Evolutionary conservation across 1,140 invertebrate species (phyloP), one percentile per base, ranked within the genome.

Genomic region (Cydia fagiglandana): DNA sequence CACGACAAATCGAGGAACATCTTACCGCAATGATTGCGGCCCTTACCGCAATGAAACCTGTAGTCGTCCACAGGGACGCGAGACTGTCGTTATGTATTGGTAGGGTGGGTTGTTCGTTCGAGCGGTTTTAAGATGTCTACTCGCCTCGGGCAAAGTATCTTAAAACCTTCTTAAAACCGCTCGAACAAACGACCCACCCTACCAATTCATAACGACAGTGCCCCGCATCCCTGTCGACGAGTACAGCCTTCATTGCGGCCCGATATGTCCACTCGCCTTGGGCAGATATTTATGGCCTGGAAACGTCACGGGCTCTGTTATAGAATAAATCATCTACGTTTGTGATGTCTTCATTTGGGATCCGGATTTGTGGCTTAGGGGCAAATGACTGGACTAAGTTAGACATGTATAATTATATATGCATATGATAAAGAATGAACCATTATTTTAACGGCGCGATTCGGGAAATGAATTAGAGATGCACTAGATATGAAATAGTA

Each of bases 221-320:
- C 41, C 77, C 76, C 79, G 83, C 82, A 85, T 82, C 83, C 83
- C 77, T 86, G 87, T 87, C 84, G 85, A 84, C 88, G 82, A 83
- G 76, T 86, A 83, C 78, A 78, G 79, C 78, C 86, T 90, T 90
- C 88, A 88, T 91, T 89, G 81, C 88, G 83, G 84, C 86, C 86
- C 86, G 88, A 89, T 91, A 85, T 83, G 88, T 87, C 87, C 83
- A 83, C 83, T 83, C 80, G 86, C 86, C 88, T 91, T 91, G 91
- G 87, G 86, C 81, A 82, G 86, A 79, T 82, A 92, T 92, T 91
- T 92, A 92, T 91, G 87, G 88, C 78, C 86, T 90, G 89, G 90
- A 91, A 92, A 89, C 88, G 89, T 92, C 91, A 92, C 85, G 83
- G 87, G 78, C 78, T 84, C 88, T 84, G 85, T 88, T 86, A 83